Evolutionary conservation across 2,888 invertebrate genomes (phyloP), one percentile per base, ranked within the genome.

Genomic region (Gari tellinella): DNA sequence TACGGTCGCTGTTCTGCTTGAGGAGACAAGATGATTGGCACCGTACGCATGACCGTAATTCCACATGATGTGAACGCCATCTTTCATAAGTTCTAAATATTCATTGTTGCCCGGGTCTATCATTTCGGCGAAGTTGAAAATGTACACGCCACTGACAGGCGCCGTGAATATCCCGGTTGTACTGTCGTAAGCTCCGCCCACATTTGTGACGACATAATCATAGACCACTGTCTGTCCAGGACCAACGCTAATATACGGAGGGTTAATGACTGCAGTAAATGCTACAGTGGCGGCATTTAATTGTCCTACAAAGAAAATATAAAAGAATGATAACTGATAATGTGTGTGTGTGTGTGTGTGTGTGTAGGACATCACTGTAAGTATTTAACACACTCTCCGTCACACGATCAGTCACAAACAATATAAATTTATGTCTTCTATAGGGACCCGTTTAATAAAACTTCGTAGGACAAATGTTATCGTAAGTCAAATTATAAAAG

Each of bases 151-250:
- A 17, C 61, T 52, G 26, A 68, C 21, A 10, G 68, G 68, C 23
- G 68, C 61, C 8, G 68, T 68, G 55, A 68, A 68, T 7, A 61
- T 31, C 5, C 68, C 68, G 7, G 43, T 68, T n/a, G 17, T 19
- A 19, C 43, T 60, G 51, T 68, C 48, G 40, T 68, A 68, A 19
- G 52, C 60, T 21, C 52, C 60, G 15, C 60, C 60, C 8, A 49
- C 49, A 23, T 60, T 49, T 3, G 60, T 60, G 3, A 60, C n/a
- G n/a, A 23, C 41, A 2, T 2, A 1, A 21, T 60, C 49, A 26
- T 60, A 60, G 15, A 60, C 25, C 19, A 67, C 26, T 7, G 66
- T 25, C 19, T 67, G 66, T 5, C 66, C 66, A 19, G 66, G 12
- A 0, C 49, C 40, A 15, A 67, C 31, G 25, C 43, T 57, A 5